These are phyloP conservation scores for Epicampocera succincta DNA, from an alignment of 2,888 invertebrate species.

Conservation along the genomic window DNA sequence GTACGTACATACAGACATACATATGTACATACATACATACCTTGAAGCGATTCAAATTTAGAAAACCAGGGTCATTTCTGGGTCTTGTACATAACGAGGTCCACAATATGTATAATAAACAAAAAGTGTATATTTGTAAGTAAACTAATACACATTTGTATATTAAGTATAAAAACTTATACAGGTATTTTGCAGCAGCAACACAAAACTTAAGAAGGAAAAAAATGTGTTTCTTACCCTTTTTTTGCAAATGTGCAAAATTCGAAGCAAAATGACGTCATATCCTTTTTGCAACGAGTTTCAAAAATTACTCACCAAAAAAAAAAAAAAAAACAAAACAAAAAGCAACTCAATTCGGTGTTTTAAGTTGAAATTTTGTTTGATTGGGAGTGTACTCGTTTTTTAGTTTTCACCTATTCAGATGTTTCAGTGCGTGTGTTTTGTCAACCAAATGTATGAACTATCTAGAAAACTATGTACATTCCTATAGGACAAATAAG, in stretches of 20 bases:
- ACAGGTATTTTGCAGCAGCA: slow-evolving; percentile 20
- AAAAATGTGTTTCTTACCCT: slow-evolving; percentile 46
- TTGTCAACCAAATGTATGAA: slow-evolving; percentile 72
- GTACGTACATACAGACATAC: background rate
- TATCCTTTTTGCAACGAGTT: slow-evolving; percentile 72
- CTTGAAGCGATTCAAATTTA: slow-evolving; percentile 75
- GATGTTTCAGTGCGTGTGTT: slow-evolving; percentile 70
- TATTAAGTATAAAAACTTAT: background rate
- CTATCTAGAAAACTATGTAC: slow-evolving; percentile 8
- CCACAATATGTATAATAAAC: slow-evolving; percentile 35
- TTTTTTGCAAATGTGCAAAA: slow-evolving; percentile 50
- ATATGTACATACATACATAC: no score
- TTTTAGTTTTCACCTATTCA: background rate
- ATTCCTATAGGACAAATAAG: background rate
- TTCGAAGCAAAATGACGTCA: slow-evolving; percentile 75
- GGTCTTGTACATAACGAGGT: slow-evolving; percentile 54
- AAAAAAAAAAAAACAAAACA: slow-evolving; percentile 5
- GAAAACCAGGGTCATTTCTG: slow-evolving; percentile 78
- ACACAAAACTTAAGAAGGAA: background rate
- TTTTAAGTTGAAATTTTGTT: slow-evolving; percentile 32
- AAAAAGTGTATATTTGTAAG: slow-evolving; percentile 25
- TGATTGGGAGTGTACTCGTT: slow-evolving; percentile 9
- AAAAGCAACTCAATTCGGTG: background rate
- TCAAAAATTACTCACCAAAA: slow-evolving; percentile 62
- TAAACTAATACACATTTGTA: slow-evolving; percentile 25